Conservation (phyloP, 2,113 vertebrate species). For the Lonchura striata region DNA sequence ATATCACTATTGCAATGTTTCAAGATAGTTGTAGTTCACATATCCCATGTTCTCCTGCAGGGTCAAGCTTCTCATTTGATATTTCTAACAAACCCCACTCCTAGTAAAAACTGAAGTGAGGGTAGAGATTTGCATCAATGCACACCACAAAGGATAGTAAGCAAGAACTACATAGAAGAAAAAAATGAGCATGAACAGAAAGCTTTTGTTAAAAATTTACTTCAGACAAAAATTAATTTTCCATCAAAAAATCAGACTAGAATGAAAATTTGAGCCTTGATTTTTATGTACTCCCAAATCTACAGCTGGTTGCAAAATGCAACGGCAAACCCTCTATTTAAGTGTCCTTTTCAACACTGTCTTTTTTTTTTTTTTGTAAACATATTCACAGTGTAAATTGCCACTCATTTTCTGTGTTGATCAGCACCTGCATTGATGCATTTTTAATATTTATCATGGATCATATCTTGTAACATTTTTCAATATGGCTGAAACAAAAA, state of each 20-base stretch:
- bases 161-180: not conserved
- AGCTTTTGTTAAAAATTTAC: not conserved
- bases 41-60: not conserved
- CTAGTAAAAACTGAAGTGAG: not conserved
- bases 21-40: not conserved
- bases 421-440: not conserved
- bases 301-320: accelerated
- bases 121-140: not conserved
- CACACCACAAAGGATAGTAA: not conserved
- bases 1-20: not conserved
- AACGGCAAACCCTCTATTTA: accelerated
- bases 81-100: not conserved
- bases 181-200: not conserved
- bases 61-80: not conserved
- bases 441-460: not conserved
- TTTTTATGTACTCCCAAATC: not conserved
- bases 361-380: not conserved
- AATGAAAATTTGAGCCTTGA: not conserved
- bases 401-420: not conserved
- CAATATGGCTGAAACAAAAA: not conserved
- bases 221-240: not conserved
- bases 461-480: not conserved
- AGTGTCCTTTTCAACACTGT: not conserved
- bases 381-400: not conserved
- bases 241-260: not conserved